Base-by-base conservation (phyloP, 2,888 invertebrate species). In the Reticulitermes lucifugus region DNA sequence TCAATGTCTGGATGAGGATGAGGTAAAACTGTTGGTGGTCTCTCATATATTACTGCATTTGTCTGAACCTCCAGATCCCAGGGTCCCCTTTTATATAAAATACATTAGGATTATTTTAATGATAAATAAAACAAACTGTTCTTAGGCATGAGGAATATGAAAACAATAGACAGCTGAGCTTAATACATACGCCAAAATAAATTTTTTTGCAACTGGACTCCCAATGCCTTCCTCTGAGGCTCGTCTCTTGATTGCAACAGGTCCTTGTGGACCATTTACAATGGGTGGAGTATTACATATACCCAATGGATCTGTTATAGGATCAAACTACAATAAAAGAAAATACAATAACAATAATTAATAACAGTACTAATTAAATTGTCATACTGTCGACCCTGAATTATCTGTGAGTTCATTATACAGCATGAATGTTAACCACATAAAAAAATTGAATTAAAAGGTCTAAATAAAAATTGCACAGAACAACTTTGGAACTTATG, bases 1-100 rank as follows among this genome's bases (percentile, higher is more conserved):
- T 99, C 98, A 79, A 97, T 94, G 90, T 98, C 98, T 0, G 99
- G 98, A 92, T 98, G 98, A 29, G 98, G 97, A 89, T 98, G 98
- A 85, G 97, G 96, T 87, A 96, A 93, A 87, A 95, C 94, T 87
- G 96, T 96, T 0, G 97, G 97, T 25, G 96, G 95, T 87, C 98
- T 93, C 91, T 98, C 98, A 89, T 94, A 95, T 88, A 97, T 96
- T 83, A 98, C 95, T 86, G 96, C 96, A 93, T 98, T 98, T 70
- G 98, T 98, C 81, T 95, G 94, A 85, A 98, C 94, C 90, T 98
- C 98, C 89, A 99, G 93, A 91, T 99, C 98, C 98, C 98, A 99
- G 9, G 98, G 98, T 5, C 98, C 98, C 59, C 93, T 93, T 88
- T 73, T 35, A 29, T 9, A 73, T 46, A 73, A 73, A 73, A 41